Conservation (phyloP, 1,140 invertebrate species). For the Pantala flavescens region DNA sequence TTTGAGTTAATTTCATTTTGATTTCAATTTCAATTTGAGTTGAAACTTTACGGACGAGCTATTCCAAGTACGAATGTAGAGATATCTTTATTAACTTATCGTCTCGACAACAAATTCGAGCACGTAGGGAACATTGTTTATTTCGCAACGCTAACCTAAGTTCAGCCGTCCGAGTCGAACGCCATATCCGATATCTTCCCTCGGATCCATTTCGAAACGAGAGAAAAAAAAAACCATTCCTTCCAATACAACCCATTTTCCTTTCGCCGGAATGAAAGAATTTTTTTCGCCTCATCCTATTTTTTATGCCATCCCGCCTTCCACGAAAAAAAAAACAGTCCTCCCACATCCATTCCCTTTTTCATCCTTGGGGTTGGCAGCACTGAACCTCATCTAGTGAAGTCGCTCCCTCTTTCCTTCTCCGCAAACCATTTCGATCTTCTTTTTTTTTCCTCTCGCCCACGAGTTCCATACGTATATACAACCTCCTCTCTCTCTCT, state of each 20-base stretch:
- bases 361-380: not conserved
- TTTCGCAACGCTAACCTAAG: too few relatives aligned
- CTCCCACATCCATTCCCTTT: not conserved
- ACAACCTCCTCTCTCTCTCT: not conserved
- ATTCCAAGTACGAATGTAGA: too few relatives aligned
- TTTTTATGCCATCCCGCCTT: not conserved
- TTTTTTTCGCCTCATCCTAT: not conserved
- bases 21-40: too few relatives aligned
- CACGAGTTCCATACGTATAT: not conserved
- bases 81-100: too few relatives aligned
- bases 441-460: not conserved
- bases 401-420: not conserved
- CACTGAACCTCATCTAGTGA: slow-evolving; percentile 1
- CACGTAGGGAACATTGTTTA: too few relatives aligned
- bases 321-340: not conserved
- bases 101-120: too few relatives aligned
- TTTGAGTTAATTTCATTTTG: too few relatives aligned
- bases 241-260: not conserved
- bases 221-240: too few relatives aligned
- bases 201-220: too few relatives aligned
- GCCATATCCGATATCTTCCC: too few relatives aligned
- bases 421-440: not conserved
- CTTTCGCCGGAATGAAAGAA: not conserved
- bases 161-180: too few relatives aligned
- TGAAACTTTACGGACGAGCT: too few relatives aligned